Conservation (phyloP, 2,888 invertebrate species). For the Odontocolon sp. region DNA sequence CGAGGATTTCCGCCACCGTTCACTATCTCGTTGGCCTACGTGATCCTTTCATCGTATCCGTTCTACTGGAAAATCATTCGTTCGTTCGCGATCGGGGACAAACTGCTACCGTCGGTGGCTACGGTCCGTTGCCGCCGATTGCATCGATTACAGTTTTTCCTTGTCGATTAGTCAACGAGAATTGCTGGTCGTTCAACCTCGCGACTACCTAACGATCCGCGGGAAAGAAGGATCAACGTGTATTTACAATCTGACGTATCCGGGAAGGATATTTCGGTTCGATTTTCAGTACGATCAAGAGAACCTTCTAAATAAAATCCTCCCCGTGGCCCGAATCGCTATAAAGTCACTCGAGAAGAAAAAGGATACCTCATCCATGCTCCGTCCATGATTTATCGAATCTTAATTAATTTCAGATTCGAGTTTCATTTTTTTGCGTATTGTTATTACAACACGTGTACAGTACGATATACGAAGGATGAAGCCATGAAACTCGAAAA, state of each 20-base stretch:
- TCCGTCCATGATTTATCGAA: background rate
- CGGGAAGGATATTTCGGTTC: slow-evolving; percentile 6
- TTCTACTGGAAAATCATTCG: slow-evolving; percentile 50
- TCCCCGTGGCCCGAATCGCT: slow-evolving; percentile 2
- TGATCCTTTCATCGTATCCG: slow-evolving; percentile 48
- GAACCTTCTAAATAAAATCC: background rate
- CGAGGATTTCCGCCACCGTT: slow-evolving; percentile 41
- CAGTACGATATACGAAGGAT: background rate
- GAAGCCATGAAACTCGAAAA: slow-evolving; percentile 12
- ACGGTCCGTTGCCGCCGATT: slow-evolving; percentile 39
- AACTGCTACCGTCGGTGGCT: slow-evolving; percentile 1
- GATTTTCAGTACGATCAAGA: background rate
- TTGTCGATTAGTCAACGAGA: slow-evolving; percentile 23
- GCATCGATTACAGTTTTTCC: slow-evolving; percentile 39
- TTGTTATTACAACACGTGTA: background rate
- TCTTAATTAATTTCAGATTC: background rate
- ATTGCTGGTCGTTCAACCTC: slow-evolving; percentile 12
- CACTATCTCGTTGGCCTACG: slow-evolving; percentile 21
- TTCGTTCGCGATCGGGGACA: slow-evolving; percentile 41
- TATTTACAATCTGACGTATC: no score
- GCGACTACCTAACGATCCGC: background rate
- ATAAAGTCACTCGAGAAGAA: slow-evolving; percentile 19
- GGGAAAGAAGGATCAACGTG: background rate
- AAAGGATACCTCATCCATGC: background rate
- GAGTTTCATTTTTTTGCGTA: background rate